A percentile compares a stretch with the other conserved stretches of the same genome.
These are phyloP conservation scores for Apteryx owenii DNA, from an alignment of 2,113 vertebrate species.

Conservation along the genomic window DNA sequence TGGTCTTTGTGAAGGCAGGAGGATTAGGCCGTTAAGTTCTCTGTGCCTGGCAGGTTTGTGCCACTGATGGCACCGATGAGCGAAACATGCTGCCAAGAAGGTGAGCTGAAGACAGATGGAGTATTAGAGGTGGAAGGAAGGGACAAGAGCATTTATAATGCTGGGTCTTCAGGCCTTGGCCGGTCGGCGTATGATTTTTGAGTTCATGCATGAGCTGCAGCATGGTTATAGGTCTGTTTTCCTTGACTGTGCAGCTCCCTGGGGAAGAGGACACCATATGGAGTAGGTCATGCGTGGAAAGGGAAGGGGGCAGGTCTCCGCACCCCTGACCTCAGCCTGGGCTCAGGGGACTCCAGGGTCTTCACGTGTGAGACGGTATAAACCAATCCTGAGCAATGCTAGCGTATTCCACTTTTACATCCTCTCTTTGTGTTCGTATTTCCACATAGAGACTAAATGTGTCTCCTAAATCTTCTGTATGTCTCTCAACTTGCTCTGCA, in stretches of 20 bases:
- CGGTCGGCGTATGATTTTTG: neutral
- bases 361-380: rapidly evolving
- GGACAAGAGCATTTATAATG: neutral
- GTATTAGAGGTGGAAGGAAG: neutral
- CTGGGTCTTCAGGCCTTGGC: neutral
- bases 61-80: constrained; percentile 23
- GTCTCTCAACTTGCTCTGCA: neutral
- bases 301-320: neutral
- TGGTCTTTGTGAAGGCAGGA: constrained; percentile 75
- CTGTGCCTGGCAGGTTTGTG: constrained; percentile 40
- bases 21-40: constrained; percentile 64
- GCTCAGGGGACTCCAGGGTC: neutral
- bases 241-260: rapidly evolving
- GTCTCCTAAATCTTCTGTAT: neutral
- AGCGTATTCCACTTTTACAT: neutral
- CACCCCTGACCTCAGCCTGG: rapidly evolving
- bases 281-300: rapidly evolving
- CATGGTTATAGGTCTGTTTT: neutral
- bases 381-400: neutral
- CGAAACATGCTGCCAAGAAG: constrained; percentile 22
- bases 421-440: neutral
- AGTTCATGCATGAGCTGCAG: neutral
- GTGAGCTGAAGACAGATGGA: constrained; percentile 25
- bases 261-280: neutral
- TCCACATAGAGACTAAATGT: neutral